Percentiles rank a stretch among this genome's conserved stretches.
phyloP scores from a whole-genome alignment of 2,888 invertebrate genomes.

The Lepidocyrtinus sp. region DNA sequence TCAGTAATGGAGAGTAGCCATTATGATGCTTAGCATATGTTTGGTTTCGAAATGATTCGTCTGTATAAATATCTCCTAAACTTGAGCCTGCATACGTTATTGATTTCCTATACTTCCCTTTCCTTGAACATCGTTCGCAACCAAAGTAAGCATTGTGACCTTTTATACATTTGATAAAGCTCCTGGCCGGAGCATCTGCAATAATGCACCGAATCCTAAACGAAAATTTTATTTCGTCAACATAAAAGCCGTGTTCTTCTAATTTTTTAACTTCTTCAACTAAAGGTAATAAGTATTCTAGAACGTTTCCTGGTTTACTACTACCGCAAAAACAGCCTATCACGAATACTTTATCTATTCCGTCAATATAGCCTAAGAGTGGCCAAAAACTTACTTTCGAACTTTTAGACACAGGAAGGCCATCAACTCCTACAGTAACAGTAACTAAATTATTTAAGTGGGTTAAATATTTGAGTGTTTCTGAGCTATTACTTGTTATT shows the following conservation, averaged over 20 bases:
- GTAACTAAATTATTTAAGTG: slow-evolving; percentile 23
- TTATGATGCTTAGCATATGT: slow-evolving; percentile 57
- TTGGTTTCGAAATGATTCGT: slow-evolving; percentile 43
- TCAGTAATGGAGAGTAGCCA: slow-evolving; percentile 64
- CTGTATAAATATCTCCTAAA: not conserved
- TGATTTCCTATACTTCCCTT: slow-evolving; percentile 25
- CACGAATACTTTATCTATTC: not conserved
- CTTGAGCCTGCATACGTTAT: slow-evolving; percentile 22
- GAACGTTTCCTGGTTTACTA: slow-evolving; percentile 21
- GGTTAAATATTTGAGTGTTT: not conserved
- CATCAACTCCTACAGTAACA: slow-evolving; percentile 45
- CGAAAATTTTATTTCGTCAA: slow-evolving; percentile 2
- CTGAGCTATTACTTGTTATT: not conserved
- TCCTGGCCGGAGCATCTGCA: slow-evolving; percentile 53
- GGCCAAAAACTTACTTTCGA: slow-evolving; percentile 50
- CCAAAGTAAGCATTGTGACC: slow-evolving; percentile 44
- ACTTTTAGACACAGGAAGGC: slow-evolving; percentile 42
- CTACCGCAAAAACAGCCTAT: slow-evolving; percentile 28
- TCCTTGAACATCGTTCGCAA: slow-evolving; percentile 42
- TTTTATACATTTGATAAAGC: slow-evolving; percentile 50
- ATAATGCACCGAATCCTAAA: slow-evolving; percentile 40
- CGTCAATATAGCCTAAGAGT: slow-evolving; percentile 23
- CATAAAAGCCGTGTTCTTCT: slow-evolving; percentile 19
- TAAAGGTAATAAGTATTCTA: slow-evolving; percentile 31
- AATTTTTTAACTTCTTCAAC: slow-evolving; percentile 20